phyloP scores from a whole-genome alignment of 1,140 invertebrate genomes.

The Papilio aristodemus region DNA sequence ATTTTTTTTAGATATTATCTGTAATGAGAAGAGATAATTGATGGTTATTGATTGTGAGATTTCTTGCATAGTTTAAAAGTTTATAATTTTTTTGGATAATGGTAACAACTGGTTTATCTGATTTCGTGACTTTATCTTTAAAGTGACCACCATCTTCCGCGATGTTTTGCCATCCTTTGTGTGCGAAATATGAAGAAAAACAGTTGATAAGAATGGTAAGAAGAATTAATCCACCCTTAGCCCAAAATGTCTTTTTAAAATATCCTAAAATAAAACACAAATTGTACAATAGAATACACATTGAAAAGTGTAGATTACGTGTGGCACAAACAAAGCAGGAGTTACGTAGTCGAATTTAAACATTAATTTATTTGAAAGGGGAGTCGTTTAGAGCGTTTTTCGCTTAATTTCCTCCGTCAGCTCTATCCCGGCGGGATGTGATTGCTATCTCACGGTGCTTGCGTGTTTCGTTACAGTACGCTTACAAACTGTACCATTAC shows the following conservation, averaged over 20 bases:
- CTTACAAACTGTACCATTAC: conserved; percentile 36
- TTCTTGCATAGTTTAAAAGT: neutral
- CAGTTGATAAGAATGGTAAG: too few species aligned
- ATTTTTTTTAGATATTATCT: conserved; percentile 14
- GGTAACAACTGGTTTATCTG: too few species aligned
- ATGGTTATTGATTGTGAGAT: neutral
- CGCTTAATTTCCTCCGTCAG: conserved; percentile 38
- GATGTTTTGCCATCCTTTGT: too few species aligned
- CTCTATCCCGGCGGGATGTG: conserved; percentile 46
- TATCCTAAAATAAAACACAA: too few species aligned
- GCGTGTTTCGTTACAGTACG: conserved; percentile 49
- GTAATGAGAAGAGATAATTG: neutral
- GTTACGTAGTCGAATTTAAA: neutral
- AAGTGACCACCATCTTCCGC: too few species aligned
- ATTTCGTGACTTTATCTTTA: too few species aligned
- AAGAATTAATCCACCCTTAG: too few species aligned
- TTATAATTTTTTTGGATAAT: too few species aligned
- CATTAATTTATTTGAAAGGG: conserved; percentile 30
- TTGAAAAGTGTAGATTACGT: neutral
- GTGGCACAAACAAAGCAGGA: neutral
- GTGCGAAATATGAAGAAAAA: too few species aligned
- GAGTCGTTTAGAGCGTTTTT: conserved; percentile 23
- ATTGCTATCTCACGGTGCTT: conserved; percentile 52
- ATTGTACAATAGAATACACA: neutral
- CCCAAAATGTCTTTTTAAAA: too few species aligned